phyloP scores from a whole-genome alignment of 1,140 invertebrate species.

The Cyclargus thomasi region DNA sequence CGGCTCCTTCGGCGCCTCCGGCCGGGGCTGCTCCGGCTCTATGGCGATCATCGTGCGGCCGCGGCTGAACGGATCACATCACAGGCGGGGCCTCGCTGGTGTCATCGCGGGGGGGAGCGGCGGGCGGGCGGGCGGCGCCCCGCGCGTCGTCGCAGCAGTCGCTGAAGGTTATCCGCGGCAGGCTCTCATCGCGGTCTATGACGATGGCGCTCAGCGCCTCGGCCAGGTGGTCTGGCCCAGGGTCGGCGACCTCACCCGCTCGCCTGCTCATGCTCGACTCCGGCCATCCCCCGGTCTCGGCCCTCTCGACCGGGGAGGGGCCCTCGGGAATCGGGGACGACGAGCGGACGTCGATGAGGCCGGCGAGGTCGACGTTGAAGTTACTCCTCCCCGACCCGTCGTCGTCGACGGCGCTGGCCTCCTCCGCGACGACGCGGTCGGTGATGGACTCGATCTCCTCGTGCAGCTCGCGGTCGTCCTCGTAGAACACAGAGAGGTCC shows the following conservation, averaged over 20 bases:
- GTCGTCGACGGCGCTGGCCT: slow-evolving; percentile 37
- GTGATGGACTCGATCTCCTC: slow-evolving; percentile 56
- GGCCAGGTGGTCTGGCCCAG: slow-evolving; percentile 48
- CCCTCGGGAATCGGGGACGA: neutral
- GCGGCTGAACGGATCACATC: slow-evolving; percentile 37
- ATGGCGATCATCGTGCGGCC: slow-evolving; percentile 59
- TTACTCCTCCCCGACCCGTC: slow-evolving; percentile 37
- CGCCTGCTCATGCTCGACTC: slow-evolving; percentile 63
- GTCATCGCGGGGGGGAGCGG: slow-evolving; percentile 61
- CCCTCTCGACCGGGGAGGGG: slow-evolving; percentile 23
- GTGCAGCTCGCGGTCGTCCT: slow-evolving; percentile 56
- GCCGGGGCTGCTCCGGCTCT: slow-evolving; percentile 59
- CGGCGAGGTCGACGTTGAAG: slow-evolving; percentile 68
- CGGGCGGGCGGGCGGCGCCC: slow-evolving; percentile 34
- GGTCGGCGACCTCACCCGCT: slow-evolving; percentile 40
- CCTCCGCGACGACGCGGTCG: slow-evolving; percentile 48
- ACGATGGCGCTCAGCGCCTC: slow-evolving; percentile 54
- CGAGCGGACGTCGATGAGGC: slow-evolving; percentile 52
- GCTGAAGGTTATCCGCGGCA: slow-evolving; percentile 69
- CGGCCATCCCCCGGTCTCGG: slow-evolving; percentile 57
- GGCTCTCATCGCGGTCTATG: slow-evolving; percentile 55
- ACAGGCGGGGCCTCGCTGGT: slow-evolving; percentile 62
- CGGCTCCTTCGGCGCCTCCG: slow-evolving; percentile 57
- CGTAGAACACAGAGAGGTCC: slow-evolving; percentile 65
- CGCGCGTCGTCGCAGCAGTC: slow-evolving; percentile 59